phyloP scores from a whole-genome alignment of 2,113 vertebrate genomes.

The Sciurus niger region DNA sequence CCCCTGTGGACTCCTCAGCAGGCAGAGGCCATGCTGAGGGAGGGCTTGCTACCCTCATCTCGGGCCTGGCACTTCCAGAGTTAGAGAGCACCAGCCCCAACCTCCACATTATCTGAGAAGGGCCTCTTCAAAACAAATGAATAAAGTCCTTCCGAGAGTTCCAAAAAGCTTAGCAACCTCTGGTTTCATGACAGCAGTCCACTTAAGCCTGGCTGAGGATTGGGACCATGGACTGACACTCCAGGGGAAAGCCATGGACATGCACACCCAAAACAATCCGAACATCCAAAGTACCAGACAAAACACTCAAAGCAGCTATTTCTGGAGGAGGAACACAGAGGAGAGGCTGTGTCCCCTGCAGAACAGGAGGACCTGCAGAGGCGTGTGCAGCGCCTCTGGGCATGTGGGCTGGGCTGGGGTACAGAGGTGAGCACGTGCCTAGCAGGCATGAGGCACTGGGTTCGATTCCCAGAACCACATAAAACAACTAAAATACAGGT shows the following conservation, averaged over 20 bases:
- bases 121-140: background rate
- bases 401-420: no score
- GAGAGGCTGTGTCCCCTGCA: background rate
- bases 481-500: no score
- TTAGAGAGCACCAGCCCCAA: background rate
- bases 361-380: background rate
- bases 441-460: no score
- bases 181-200: background rate
- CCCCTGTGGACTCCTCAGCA: no score
- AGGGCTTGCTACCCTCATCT: background rate
- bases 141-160: conserved; percentile 79
- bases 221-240: background rate
- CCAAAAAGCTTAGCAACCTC: background rate
- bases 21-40: no score
- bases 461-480: no score
- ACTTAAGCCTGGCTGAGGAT: background rate
- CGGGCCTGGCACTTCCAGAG: background rate
- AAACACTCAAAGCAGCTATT: background rate
- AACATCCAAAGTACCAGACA: background rate
- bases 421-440: no score
- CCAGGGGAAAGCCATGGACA: background rate
- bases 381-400: background rate
- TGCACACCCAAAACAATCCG: background rate
- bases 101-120: background rate
- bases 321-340: background rate